Conservation (phyloP, 2,113 vertebrate species). For the Cynocephalus volans region DNA sequence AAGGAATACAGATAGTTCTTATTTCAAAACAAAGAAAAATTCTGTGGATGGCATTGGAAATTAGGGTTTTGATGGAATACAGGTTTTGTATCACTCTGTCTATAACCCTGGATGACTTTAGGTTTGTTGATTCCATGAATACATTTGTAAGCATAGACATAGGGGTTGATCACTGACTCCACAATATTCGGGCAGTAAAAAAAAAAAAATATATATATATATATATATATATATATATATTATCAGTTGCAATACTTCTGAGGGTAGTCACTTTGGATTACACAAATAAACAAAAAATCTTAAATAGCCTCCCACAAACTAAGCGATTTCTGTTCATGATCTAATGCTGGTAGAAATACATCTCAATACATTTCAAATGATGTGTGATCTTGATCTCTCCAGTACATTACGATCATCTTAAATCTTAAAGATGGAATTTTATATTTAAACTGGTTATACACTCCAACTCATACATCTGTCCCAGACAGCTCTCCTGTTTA, state of each 20-base stretch:
- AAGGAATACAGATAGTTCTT: conserved; percentile 77
- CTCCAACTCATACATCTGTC: neutral
- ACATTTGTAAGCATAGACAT: conserved; percentile 33
- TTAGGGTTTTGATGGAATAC: neutral
- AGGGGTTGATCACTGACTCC: conserved; percentile 6
- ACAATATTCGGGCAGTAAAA: neutral
- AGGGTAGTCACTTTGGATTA: neutral
- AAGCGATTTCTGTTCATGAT: neutral
- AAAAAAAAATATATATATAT: too few species aligned
- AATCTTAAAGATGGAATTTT: neutral
- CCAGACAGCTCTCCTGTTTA: neutral
- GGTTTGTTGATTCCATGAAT: neutral
- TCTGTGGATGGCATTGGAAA: conserved; percentile 5
- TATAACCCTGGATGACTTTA: conserved; percentile 53
- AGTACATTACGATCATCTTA: neutral
- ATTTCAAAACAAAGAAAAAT: conserved; percentile 64
- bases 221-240: too few species aligned
- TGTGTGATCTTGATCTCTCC: neutral
- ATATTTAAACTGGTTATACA: neutral
- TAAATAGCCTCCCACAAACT: neutral
- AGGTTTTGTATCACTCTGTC: conserved; percentile 40
- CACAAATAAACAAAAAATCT: neutral
- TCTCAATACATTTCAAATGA: neutral
- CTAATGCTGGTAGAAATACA: neutral
- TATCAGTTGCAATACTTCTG: neutral